Evolutionary conservation across 2,113 vertebrate species (phyloP).

Genomic region (Chrysochloris asiatica): DNA sequence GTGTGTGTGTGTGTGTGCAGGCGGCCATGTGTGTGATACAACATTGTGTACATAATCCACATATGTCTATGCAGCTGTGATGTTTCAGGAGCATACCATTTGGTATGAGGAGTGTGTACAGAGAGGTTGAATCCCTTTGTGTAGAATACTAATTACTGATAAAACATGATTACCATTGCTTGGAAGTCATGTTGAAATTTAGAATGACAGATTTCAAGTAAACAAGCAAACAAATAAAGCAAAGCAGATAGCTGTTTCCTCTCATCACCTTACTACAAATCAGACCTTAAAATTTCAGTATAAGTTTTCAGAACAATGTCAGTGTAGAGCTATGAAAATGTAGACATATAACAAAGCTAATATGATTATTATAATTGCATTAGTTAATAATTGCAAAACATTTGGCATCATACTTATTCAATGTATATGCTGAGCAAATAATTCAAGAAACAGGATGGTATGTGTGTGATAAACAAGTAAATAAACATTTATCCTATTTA

Average conservation of each 20-base stretch:
- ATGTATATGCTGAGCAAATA: too few species aligned
- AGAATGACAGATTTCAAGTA: conserved; percentile 5
- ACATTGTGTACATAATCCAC: background rate
- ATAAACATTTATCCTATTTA: background rate
- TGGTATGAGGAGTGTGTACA: background rate
- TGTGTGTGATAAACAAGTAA: background rate
- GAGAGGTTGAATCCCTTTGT: conserved; percentile 53
- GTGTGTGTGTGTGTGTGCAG: background rate
- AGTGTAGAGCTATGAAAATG: background rate
- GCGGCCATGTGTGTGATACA: background rate
- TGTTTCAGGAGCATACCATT: conserved; percentile 38
- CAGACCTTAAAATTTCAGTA: background rate
- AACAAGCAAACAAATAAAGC: conserved; percentile 34
- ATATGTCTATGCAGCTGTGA: conserved; percentile 47
- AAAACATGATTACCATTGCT: conserved; percentile 36
- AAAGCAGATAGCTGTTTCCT: background rate
- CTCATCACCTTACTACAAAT: background rate
- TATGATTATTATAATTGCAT: background rate
- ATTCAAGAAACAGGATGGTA: too few species aligned
- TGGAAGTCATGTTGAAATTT: conserved; percentile 16
- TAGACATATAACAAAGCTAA: background rate
- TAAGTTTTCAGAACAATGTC: background rate
- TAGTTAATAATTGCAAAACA: background rate
- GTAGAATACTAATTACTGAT: conserved; percentile 54
- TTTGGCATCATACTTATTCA: too few species aligned